Percentiles rank a stretch among this genome's conserved stretches.
phyloP scores from a whole-genome alignment of 2,113 vertebrate genomes.

The Chaetodon auriga region DNA sequence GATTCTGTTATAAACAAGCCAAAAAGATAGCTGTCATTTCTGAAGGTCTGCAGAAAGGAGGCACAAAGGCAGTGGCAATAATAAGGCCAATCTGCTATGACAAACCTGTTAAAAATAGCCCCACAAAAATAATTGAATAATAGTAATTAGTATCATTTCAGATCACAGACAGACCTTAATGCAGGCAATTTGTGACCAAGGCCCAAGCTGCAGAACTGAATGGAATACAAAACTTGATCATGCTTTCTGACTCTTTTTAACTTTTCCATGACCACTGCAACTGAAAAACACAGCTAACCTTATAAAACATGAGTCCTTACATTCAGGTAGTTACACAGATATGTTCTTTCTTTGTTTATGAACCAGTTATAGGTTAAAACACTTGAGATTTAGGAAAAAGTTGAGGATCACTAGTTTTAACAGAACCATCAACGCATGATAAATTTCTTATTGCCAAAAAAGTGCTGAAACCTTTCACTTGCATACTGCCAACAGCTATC shows the following conservation, averaged over 20 bases:
- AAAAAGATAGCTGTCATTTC: neutral
- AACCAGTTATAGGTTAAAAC: neutral
- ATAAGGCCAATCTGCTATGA: neutral
- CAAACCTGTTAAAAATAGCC: neutral
- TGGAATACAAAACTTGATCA: neutral
- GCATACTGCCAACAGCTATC: constrained; percentile 2
- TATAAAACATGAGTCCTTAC: neutral
- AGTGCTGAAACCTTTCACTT: neutral
- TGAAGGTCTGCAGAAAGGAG: neutral
- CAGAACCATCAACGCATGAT: neutral
- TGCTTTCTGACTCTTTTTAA: neutral
- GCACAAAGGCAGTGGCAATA: neutral
- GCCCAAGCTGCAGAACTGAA: neutral
- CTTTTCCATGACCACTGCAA: neutral
- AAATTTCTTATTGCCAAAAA: neutral
- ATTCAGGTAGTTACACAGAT: neutral
- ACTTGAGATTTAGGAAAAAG: neutral
- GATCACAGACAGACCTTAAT: constrained; percentile 4
- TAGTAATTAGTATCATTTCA: neutral
- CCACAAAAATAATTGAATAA: constrained; percentile 3
- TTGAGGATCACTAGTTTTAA: neutral
- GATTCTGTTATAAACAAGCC: neutral
- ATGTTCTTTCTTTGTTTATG: neutral
- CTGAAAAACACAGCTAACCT: neutral
- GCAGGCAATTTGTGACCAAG: neutral